These are phyloP conservation scores for Nothobranchius furzeri DNA, from an alignment of 2,113 vertebrate genomes.

Conservation along the genomic window DNA sequence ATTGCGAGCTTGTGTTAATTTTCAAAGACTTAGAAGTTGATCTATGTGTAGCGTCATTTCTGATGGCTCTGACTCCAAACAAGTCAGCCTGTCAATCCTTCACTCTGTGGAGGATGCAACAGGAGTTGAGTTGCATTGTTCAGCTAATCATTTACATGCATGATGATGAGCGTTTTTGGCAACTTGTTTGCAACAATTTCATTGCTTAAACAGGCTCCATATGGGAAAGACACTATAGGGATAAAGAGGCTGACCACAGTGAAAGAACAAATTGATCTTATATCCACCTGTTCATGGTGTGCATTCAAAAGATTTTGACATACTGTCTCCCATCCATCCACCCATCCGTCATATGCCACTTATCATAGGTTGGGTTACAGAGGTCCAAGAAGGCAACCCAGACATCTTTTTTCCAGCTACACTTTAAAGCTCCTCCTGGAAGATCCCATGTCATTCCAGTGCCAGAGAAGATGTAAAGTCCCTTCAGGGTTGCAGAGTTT, in stretches of 20 bases:
- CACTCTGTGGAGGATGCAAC: background rate
- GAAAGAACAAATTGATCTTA: background rate
- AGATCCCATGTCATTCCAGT: too few relatives aligned
- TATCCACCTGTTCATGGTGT: too few relatives aligned
- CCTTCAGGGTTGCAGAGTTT: too few relatives aligned
- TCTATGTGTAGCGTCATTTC: background rate
- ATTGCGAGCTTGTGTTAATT: background rate
- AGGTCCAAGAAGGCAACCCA: too few relatives aligned
- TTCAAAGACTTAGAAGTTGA: background rate
- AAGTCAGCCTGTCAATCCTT: background rate
- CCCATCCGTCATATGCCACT: too few relatives aligned
- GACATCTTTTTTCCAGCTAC: too few relatives aligned
- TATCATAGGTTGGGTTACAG: too few relatives aligned
- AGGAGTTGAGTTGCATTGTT: background rate
- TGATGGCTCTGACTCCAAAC: background rate
- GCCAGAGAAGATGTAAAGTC: too few relatives aligned
- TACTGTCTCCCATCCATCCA: too few relatives aligned
- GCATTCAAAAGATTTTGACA: too few relatives aligned
- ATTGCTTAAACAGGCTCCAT: background rate
- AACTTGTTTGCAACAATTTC: background rate
- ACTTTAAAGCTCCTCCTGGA: too few relatives aligned
- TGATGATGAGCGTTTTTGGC: slow-evolving; percentile 3
- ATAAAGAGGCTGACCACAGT: background rate
- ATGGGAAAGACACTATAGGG: background rate
- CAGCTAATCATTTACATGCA: background rate